Conservation (phyloP, 1,140 invertebrate genomes). For the Galendromus occidentalis region DNA sequence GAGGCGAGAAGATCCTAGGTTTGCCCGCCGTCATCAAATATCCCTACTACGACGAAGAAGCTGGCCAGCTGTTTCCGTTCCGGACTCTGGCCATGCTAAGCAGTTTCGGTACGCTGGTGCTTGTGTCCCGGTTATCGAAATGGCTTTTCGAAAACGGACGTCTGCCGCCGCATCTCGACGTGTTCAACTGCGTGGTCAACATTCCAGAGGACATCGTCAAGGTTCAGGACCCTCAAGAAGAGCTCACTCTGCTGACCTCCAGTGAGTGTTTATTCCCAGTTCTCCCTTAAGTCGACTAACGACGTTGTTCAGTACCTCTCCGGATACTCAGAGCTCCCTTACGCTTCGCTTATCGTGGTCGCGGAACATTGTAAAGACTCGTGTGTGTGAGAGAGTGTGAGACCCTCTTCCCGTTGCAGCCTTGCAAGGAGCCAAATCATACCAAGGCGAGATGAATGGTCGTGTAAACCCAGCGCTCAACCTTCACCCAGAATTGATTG, state of each 20-base stretch:
- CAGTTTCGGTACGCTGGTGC: conserved; percentile 47
- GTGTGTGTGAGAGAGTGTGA: too few species aligned
- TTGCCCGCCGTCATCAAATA: conserved; percentile 64
- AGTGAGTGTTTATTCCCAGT: conserved; percentile 31
- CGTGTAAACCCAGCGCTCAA: conserved; percentile 85
- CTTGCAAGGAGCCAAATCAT: conserved; percentile 47
- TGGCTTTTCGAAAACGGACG: conserved; percentile 58
- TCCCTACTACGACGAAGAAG: conserved; percentile 54
- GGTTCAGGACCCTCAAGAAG: conserved; percentile 34
- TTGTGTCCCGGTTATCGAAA: conserved; percentile 38
- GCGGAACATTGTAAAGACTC: too few species aligned
- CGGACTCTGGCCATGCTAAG: conserved; percentile 65
- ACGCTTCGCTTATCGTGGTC: too few species aligned
- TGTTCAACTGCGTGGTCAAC: conserved; percentile 86
- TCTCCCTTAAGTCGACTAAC: too few species aligned
- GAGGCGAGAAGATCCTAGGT: conserved; percentile 64
- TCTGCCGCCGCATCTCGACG: conserved; percentile 64
- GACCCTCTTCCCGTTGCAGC: not conserved
- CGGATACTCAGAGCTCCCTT: too few species aligned
- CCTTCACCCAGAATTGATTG: conserved; percentile 26
- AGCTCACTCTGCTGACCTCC: conserved; percentile 38
- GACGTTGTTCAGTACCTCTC: too few species aligned
- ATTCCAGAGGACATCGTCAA: conserved; percentile 49
- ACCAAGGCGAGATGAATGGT: conserved; percentile 64
- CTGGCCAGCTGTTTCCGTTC: conserved; percentile 58